Percentiles rank a stretch among this genome's conserved stretches.
phyloP scores from a whole-genome alignment of 2,113 vertebrate species.

The Mixornis gularis region DNA sequence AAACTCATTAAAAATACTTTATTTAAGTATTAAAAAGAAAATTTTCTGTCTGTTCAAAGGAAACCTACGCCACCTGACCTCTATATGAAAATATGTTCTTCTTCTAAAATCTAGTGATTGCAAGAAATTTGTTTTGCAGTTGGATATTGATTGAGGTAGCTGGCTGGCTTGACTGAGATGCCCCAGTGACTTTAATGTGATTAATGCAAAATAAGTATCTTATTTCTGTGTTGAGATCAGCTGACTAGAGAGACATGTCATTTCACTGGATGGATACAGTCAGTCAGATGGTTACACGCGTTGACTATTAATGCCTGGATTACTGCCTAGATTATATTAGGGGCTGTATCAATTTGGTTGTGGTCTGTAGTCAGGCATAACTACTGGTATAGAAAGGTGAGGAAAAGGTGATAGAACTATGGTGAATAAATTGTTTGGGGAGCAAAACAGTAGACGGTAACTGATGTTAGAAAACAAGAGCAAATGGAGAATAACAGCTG shows the following conservation, averaged over 20 bases:
- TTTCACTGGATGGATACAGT: background rate
- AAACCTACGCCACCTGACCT: background rate
- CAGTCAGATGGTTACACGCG: rapidly evolving
- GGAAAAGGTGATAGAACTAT: background rate
- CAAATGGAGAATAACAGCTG: background rate
- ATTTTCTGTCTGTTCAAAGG: background rate
- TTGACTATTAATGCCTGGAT: background rate
- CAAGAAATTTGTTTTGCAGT: background rate
- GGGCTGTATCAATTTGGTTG: background rate
- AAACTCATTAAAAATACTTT: background rate
- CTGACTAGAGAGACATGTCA: background rate
- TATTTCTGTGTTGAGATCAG: background rate
- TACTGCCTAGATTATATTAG: background rate
- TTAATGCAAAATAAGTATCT: background rate
- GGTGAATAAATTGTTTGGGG: background rate
- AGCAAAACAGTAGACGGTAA: background rate
- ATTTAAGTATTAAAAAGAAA: background rate
- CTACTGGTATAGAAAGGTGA: rapidly evolving
- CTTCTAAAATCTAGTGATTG: background rate
- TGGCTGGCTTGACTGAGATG: background rate
- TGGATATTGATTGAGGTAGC: background rate
- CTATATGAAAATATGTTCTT: background rate
- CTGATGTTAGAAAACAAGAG: background rate
- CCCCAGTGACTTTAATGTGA: background rate
- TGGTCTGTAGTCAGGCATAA: background rate